Conservation (phyloP, 2,113 vertebrate genomes). For the Taxidea taxus region DNA sequence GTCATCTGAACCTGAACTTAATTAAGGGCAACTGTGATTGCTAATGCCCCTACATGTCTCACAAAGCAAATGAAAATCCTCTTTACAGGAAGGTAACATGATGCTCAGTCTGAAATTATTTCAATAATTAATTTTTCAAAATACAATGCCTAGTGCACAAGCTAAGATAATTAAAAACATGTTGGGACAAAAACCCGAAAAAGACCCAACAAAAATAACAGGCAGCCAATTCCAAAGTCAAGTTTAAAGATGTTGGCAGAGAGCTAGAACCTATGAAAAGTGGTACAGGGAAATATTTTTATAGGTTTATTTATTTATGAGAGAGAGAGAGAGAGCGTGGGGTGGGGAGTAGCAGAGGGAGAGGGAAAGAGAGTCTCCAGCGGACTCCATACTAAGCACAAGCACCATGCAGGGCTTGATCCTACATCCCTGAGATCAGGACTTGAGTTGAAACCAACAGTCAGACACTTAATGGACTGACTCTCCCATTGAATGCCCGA, state of each 20-base stretch:
- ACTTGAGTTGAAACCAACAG: background rate
- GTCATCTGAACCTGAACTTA: background rate
- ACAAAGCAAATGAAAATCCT: background rate
- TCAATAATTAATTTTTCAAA: slow-evolving; percentile 21
- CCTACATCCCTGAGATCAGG: background rate
- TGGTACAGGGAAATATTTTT: background rate
- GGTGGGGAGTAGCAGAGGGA: background rate
- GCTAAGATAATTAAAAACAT: background rate
- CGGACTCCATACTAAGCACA: background rate
- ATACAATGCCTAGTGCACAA: background rate
- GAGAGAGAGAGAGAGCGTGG: background rate
- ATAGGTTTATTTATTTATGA: background rate
- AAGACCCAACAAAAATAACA: background rate
- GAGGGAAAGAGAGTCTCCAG: background rate
- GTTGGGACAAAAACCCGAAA: background rate
- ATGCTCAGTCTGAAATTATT: background rate
- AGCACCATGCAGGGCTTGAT: background rate
- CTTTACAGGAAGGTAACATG: background rate
- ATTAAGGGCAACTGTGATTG: background rate
- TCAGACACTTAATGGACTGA: background rate
- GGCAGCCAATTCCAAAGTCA: background rate
- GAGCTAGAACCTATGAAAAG: background rate
- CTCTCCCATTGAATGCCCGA: background rate
- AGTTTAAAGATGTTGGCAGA: background rate
- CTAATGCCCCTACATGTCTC: background rate